Evolutionary conservation across 2,888 invertebrate genomes (phyloP).

Genomic region (Kuschelorhynchus macadamiae): DNA sequence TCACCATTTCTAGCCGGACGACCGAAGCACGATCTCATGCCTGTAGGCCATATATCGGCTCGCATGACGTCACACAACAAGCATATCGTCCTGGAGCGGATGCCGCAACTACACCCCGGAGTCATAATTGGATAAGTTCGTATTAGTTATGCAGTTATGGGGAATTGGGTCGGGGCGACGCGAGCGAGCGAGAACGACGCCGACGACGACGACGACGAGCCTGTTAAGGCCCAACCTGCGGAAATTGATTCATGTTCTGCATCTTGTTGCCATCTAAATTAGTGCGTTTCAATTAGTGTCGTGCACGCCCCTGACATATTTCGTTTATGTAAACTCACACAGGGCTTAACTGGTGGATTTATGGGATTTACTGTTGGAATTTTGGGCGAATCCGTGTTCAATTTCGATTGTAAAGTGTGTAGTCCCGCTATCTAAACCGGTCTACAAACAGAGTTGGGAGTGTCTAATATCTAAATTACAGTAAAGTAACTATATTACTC

Average conservation of each 20-base stretch:
- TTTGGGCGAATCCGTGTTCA: no score
- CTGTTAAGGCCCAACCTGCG: slow-evolving; percentile 32
- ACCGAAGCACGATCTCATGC: no score
- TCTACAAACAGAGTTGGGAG: no score
- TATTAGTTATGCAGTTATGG: slow-evolving; percentile 41
- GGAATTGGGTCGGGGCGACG: slow-evolving; percentile 19
- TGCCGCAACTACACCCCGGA: slow-evolving; percentile 21
- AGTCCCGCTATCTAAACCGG: no score
- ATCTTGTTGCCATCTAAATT: slow-evolving; percentile 44
- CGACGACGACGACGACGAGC: slow-evolving; percentile 12
- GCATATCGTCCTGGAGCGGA: neutral
- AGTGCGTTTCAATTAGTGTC: slow-evolving; percentile 41
- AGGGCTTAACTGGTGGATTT: no score
- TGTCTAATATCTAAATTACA: no score
- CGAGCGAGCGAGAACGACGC: no score
- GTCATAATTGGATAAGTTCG: slow-evolving; percentile 46
- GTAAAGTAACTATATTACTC: no score
- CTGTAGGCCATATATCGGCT: no score
- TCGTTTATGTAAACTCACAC: slow-evolving; percentile 27
- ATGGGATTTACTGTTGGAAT: no score
- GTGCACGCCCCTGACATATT: slow-evolving; percentile 28
- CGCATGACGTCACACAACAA: neutral
- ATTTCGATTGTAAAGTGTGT: no score
- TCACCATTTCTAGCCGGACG: no score
- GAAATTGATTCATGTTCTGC: slow-evolving; percentile 45